A percentile compares a stretch with the other conserved stretches of the same genome.
phyloP scores from a whole-genome alignment of 2,888 invertebrate species.

The Augochlorella aurata region DNA sequence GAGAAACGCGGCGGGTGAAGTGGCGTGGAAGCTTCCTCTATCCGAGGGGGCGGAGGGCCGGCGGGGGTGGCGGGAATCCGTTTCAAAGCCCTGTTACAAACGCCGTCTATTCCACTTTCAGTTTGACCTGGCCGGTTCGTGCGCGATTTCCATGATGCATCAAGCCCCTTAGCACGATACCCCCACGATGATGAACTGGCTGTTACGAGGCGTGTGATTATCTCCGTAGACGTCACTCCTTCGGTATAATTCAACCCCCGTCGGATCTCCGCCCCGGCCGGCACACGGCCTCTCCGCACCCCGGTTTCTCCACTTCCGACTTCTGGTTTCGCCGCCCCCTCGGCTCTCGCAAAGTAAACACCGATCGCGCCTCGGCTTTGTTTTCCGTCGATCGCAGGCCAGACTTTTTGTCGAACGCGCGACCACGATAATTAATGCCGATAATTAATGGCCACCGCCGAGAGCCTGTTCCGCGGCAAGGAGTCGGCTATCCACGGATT shows the following conservation, averaged over 20 bases:
- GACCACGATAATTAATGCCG: constrained; percentile 37
- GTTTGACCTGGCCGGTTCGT: constrained; percentile 66
- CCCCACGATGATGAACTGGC: constrained; percentile 74
- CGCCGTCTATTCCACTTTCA: constrained; percentile 52
- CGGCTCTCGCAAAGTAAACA: constrained; percentile 55
- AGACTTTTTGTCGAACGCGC: constrained; percentile 32
- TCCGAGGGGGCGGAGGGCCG: neutral
- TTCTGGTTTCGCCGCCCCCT: neutral
- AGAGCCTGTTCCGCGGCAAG: neutral
- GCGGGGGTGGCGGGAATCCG: constrained; percentile 9
- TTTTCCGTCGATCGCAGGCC: constrained; percentile 34
- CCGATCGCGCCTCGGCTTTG: constrained; percentile 28
- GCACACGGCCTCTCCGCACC: neutral
- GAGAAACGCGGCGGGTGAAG: constrained; percentile 27
- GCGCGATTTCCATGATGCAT: constrained; percentile 75
- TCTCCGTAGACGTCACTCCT: constrained; percentile 76
- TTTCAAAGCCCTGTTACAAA: constrained; percentile 32
- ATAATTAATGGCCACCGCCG: constrained; percentile 35
- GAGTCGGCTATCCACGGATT: neutral
- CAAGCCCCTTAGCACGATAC: constrained; percentile 74
- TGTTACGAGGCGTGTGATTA: constrained; percentile 78
- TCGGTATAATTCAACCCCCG: constrained; percentile 71
- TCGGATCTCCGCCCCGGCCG: constrained; percentile 45
- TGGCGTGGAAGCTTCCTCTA: constrained; percentile 19
- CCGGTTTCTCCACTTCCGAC: constrained; percentile 19